phyloP scores from a whole-genome alignment of 2,113 vertebrate species.

The Pelmatolapia mariae region DNA sequence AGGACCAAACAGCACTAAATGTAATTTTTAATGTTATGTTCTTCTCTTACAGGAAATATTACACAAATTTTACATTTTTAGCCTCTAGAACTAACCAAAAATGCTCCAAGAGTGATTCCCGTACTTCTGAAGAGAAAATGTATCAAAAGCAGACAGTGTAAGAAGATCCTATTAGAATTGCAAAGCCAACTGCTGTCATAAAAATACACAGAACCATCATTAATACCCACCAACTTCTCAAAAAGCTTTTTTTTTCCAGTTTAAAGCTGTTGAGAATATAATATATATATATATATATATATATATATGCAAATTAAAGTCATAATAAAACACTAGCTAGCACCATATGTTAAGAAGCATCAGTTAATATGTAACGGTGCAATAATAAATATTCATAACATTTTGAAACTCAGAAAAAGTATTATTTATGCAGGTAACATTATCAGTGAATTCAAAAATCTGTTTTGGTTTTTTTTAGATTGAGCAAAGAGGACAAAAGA shows the following conservation, averaged over 20 bases:
- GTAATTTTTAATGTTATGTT: neutral
- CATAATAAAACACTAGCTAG: neutral
- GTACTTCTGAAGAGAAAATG: neutral
- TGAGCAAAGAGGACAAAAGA: neutral
- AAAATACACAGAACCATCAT: neutral
- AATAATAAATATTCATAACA: neutral
- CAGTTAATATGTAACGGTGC: neutral
- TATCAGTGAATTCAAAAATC: neutral
- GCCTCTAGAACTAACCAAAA: neutral
- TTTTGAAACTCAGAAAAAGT: neutral
- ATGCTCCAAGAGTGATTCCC: neutral
- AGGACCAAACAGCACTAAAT: neutral
- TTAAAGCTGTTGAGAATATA: neutral
- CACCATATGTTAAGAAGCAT: neutral
- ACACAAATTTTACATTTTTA: neutral
- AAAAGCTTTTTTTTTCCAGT: neutral
- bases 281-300: neutral
- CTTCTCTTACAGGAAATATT: neutral
- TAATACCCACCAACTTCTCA: neutral
- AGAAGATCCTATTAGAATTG: neutral
- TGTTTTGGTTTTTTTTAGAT: neutral
- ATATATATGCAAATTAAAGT: neutral
- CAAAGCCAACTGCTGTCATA: neutral
- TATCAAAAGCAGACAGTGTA: neutral
- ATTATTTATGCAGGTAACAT: neutral